Percentiles rank a stretch among this genome's conserved stretches.
Evolutionary conservation across 2,797 vertebrate genomes (phyloP).

Genomic region (Trachurus trachurus): DNA sequence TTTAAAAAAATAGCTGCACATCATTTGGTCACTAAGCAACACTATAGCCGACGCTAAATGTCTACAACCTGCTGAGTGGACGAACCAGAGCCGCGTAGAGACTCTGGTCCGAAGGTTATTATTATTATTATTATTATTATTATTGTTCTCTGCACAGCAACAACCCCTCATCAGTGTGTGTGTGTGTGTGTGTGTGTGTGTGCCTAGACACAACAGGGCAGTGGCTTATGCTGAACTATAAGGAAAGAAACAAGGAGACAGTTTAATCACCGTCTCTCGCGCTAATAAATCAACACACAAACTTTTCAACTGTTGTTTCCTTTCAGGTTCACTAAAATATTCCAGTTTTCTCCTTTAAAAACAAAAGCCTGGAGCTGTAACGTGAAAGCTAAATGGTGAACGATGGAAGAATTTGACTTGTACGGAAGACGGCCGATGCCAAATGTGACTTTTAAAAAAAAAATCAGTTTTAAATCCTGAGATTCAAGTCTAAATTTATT

Average conservation of each 20-base stretch:
- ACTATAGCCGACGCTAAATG: slow-evolving; percentile 39
- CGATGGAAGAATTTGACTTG: too few species aligned
- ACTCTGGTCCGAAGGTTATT: not conserved
- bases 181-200: slow-evolving; percentile 11
- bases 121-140: slow-evolving; percentile 1
- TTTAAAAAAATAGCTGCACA: slow-evolving; percentile 74
- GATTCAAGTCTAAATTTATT: too few species aligned
- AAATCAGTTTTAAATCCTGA: too few species aligned
- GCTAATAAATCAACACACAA: too few species aligned
- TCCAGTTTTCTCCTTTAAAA: too few species aligned
- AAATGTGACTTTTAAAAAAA: too few species aligned
- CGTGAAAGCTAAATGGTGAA: too few species aligned
- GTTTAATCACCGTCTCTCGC: slow-evolving; percentile 16
- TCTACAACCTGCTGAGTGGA: slow-evolving; percentile 32
- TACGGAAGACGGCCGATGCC: too few species aligned
- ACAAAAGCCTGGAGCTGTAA: too few species aligned
- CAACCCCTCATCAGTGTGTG: slow-evolving; percentile 9
- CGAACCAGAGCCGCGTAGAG: slow-evolving; percentile 3
- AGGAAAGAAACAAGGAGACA: not conserved
- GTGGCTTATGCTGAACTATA: slow-evolving; percentile 51
- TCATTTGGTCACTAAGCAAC: slow-evolving; percentile 78
- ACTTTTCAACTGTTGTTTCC: too few species aligned
- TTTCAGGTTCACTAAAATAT: too few species aligned
- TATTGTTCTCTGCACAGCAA: slow-evolving; percentile 7
- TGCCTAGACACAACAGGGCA: slow-evolving; percentile 40